These are phyloP conservation scores for Galeruca laticollis DNA, from an alignment of 2,888 invertebrate species.

Conservation along the genomic window DNA sequence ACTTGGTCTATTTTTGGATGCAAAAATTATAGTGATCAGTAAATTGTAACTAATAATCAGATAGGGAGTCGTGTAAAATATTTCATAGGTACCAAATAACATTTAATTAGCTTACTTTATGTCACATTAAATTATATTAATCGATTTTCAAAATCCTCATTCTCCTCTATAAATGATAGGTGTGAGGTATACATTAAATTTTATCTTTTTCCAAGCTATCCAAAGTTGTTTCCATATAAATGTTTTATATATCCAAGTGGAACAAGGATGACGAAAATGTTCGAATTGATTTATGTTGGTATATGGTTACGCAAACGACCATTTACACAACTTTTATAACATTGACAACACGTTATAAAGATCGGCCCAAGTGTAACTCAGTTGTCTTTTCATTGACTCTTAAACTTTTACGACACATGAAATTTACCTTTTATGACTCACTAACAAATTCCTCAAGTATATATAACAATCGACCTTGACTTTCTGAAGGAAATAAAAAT, in stretches of 20 bases:
- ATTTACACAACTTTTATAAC: constrained; percentile 37
- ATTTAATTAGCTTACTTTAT: no score
- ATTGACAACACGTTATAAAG: constrained; percentile 51
- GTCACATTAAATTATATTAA: no score
- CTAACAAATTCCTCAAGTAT: constrained; percentile 58
- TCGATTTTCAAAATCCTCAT: no score
- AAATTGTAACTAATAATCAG: no score
- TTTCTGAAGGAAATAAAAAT: constrained; percentile 39
- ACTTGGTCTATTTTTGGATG: no score
- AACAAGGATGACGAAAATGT: no score
- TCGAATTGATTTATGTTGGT: constrained; percentile 15
- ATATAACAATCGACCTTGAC: constrained; percentile 59
- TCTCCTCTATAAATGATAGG: no score
- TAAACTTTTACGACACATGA: constrained; percentile 67
- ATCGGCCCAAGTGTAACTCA: constrained; percentile 56
- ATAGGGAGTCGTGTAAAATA: no score
- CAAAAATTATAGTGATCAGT: no score
- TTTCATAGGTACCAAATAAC: no score
- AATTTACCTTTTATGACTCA: constrained; percentile 68
- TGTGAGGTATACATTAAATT: neutral
- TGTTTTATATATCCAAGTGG: neutral
- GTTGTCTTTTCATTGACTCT: constrained; percentile 66
- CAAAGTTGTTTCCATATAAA: neutral
- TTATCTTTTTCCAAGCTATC: neutral
- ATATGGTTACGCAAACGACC: constrained; percentile 23